These are phyloP conservation scores for Plotosus lineatus DNA, from an alignment of 2,113 vertebrate genomes.

Conservation along the genomic window DNA sequence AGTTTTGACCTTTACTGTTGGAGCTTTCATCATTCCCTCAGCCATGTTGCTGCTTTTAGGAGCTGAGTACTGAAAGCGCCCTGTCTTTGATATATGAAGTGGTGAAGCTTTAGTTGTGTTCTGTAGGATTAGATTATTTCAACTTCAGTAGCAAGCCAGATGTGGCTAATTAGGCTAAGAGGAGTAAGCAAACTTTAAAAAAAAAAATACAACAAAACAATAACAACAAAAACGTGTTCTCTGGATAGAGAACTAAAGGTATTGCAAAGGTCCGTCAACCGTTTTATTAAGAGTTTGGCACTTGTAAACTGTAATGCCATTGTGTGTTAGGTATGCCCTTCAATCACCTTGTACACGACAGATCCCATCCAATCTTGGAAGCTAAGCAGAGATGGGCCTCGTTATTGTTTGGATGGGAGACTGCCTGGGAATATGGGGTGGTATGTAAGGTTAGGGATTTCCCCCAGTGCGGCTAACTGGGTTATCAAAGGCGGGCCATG, in stretches of 20 bases:
- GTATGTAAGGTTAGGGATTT: no score
- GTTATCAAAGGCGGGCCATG: no score
- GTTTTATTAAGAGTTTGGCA: background rate
- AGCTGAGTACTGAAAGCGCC: background rate
- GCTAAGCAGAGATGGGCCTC: no score
- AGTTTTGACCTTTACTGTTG: conserved; percentile 38
- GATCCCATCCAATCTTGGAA: no score
- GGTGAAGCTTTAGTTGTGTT: background rate
- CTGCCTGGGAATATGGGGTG: no score
- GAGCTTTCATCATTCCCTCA: conserved; percentile 5
- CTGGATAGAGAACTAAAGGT: background rate
- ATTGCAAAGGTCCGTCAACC: background rate
- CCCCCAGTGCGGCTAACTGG: no score
- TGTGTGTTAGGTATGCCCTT: no score
- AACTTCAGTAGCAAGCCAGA: background rate
- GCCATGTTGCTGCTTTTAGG: background rate
- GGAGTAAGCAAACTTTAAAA: background rate
- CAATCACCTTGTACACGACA: no score
- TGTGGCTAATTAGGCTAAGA: background rate
- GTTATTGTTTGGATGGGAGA: no score
- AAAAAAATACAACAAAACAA: no score
- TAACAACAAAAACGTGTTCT: no score
- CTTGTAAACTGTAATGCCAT: background rate
- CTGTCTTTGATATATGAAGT: background rate
- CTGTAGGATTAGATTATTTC: background rate